Evolutionary conservation across 2,113 vertebrate species (phyloP), one percentile per base, ranked within the genome.

Genomic region (Rhea americana): DNA sequence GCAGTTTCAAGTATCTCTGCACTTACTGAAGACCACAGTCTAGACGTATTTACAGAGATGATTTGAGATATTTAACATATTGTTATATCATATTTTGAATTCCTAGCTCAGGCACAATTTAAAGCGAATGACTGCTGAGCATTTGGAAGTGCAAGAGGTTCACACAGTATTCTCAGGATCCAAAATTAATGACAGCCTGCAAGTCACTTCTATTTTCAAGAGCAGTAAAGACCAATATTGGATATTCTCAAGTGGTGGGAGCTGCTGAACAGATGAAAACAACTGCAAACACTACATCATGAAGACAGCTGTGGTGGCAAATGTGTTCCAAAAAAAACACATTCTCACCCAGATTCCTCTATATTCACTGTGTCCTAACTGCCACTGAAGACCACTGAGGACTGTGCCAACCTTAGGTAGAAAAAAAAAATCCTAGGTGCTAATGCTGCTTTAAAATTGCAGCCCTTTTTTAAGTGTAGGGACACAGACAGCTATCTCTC

Each of bases 141-240:
- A 90, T 86, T 71, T 91, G 88, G 88, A 94, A 93, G 37, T 15
- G 3, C 35, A 50, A 92, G 58, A 87, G 67, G 63, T 66, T 91
- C 58, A 82, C 1, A 3, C 43, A 82, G 30, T 58, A 62, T 68
- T 65, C 71, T 88, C 47, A 51, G 59, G 72, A 94, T 67, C 83
- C 73, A 84, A 82, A 95, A 91, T 86, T 81, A 95, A 88, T 82
- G 93, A 95, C 32, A 63, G 82, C 47, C 83, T 71, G 83, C 45
- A 90, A 48, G 12, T 86, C 61, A 78, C 9, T 91, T 85, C 76
- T 72, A 51, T 78, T 89, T 91, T 84, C 89, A 85, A 74, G 35
- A 92, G 77, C 43, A 87, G 43, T 32, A 72, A 75, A 89, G 83
- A 90, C 82, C 89, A 86, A 65, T 50, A 83, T 62, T 55, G 76